These are phyloP conservation scores for Bathynomus jamesi DNA, from an alignment of 1,140 invertebrate species.

Conservation along the genomic window DNA sequence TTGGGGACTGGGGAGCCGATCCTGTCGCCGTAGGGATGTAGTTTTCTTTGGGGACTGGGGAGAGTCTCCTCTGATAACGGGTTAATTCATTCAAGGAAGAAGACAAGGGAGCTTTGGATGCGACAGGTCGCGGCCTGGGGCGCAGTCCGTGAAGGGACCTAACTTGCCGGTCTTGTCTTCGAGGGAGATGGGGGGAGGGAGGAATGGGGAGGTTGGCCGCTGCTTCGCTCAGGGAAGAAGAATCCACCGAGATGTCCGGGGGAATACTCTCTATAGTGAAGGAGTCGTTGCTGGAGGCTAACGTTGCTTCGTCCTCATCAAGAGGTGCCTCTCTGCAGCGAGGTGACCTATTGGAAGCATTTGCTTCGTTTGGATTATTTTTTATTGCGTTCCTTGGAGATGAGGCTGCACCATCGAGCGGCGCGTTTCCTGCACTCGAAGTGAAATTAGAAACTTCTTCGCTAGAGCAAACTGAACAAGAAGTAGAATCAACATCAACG, in stretches of 20 bases:
- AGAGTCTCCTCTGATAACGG: neutral
- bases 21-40: neutral
- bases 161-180: neutral
- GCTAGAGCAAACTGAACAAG: constrained; percentile 35
- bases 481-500: constrained; percentile 36
- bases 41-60: neutral
- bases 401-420: neutral
- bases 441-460: neutral
- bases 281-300: neutral
- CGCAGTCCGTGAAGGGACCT: neutral
- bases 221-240: neutral
- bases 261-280: neutral
- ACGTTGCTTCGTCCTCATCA: neutral
- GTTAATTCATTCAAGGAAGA: neutral
- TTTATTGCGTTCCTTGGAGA: neutral
- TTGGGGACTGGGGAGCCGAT: neutral
- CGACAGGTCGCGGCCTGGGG: neutral
- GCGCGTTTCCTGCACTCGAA: neutral
- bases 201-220: neutral
- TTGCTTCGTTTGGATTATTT: neutral
- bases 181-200: neutral
- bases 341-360: neutral
- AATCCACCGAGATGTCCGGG: neutral
- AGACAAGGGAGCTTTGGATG: neutral
- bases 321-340: neutral